phyloP scores from a whole-genome alignment of 2,797 vertebrate genomes.

The Allobates femoralis region DNA sequence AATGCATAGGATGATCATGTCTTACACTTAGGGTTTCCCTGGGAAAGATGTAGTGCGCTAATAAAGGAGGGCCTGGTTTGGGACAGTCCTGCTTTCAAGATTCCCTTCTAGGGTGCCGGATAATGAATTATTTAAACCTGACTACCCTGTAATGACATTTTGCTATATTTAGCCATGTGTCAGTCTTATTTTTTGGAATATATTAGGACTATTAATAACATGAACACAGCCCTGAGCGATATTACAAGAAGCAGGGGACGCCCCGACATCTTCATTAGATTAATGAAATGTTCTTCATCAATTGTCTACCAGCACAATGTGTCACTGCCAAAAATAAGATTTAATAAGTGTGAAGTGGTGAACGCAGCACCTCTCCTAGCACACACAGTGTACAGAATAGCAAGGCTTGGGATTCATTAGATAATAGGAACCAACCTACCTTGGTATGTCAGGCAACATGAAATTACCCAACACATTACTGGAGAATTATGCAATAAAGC shows the following conservation, averaged over 20 bases:
- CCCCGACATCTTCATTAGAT: neutral
- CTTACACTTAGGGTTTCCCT: too few species aligned
- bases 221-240: neutral
- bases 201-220: neutral
- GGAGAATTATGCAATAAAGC: neutral
- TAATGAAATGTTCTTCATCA: neutral
- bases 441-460: neutral
- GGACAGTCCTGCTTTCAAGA: too few species aligned
- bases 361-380: neutral
- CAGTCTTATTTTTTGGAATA: neutral
- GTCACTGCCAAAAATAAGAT: constrained; percentile 19
- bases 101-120: neutral
- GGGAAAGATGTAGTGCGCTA: too few species aligned
- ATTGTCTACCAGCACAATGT: constrained; percentile 19
- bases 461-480: neutral
- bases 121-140: neutral
- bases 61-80: too few species aligned
- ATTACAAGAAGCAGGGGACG: neutral
- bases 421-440: neutral
- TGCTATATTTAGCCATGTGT: neutral
- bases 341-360: neutral
- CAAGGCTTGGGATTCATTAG: neutral
- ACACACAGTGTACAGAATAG: neutral
- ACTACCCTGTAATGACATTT: neutral
- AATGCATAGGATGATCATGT: too few species aligned